Conservation (phyloP, 2,888 invertebrate species). For the Drosophila differens region DNA sequence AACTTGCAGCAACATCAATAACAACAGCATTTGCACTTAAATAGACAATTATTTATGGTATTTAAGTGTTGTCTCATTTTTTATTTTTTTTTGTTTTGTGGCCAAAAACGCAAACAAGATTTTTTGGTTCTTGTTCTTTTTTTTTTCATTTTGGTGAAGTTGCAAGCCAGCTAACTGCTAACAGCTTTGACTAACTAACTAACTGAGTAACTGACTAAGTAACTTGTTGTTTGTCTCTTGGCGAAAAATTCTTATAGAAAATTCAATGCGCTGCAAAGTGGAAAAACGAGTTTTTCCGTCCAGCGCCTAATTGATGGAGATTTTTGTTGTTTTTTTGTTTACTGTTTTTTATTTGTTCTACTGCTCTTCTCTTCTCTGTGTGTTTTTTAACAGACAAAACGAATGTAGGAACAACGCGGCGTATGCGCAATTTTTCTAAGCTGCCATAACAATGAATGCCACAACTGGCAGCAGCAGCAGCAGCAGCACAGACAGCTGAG, state of each 20-base stretch:
- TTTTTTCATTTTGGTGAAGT: neutral
- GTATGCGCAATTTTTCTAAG: slow-evolving; percentile 49
- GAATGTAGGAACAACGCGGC: slow-evolving; percentile 39
- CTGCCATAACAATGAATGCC: slow-evolving; percentile 48
- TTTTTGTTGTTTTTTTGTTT: slow-evolving; percentile 1
- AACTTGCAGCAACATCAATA: slow-evolving; percentile 42
- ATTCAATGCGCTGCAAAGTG: slow-evolving; percentile 52
- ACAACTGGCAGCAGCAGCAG: slow-evolving; percentile 16
- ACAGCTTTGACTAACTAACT: slow-evolving; percentile 12
- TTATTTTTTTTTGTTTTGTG: slow-evolving; percentile 10
- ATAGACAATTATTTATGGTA: slow-evolving; percentile 77
- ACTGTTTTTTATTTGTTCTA: slow-evolving; percentile 5
- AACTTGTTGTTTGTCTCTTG: slow-evolving; percentile 41
- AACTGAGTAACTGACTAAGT: slow-evolving; percentile 27
- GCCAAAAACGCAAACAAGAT: slow-evolving; percentile 51
- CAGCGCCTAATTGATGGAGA: slow-evolving; percentile 62
- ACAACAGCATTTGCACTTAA: slow-evolving; percentile 59
- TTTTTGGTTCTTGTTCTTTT: slow-evolving; percentile 48
- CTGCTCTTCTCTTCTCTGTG: slow-evolving; percentile 6
- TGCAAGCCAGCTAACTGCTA: neutral
- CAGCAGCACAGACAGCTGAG: slow-evolving; percentile 9
- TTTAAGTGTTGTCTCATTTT: slow-evolving; percentile 51
- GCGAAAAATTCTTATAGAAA: slow-evolving; percentile 69
- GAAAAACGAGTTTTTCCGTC: slow-evolving; percentile 72
- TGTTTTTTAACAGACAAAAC: slow-evolving; percentile 40